Conservation (phyloP, 1,140 invertebrate genomes). For the Temnothorax curvispinosus region DNA sequence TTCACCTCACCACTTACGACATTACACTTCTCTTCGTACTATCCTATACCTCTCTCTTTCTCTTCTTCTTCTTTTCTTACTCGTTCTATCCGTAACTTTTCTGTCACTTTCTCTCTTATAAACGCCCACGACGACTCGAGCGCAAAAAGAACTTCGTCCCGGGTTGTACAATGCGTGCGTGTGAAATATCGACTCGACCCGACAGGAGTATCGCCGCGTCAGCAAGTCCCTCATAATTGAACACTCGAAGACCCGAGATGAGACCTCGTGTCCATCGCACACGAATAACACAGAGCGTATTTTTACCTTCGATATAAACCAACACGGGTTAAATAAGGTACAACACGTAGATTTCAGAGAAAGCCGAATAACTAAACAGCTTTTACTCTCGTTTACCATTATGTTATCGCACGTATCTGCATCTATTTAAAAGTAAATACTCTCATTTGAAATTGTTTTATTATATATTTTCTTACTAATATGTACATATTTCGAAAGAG, state of each 20-base stretch:
- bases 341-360: background rate
- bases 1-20: constrained; percentile 31
- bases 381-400: constrained; percentile 19
- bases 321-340: background rate
- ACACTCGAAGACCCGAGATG: constrained; percentile 3
- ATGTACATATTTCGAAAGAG: constrained; percentile 7
- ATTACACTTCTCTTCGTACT: constrained; percentile 29
- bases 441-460: constrained; percentile 13
- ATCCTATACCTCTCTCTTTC: constrained; percentile 44
- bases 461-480: background rate
- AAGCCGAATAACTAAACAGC: constrained; percentile 13
- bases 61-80: constrained; percentile 24
- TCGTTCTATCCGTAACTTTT: constrained; percentile 37
- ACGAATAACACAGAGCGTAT: constrained; percentile 32
- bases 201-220: constrained; percentile 21
- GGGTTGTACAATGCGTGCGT: constrained; percentile 30
- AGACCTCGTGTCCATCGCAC: constrained; percentile 13
- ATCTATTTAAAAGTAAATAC: constrained; percentile 31
- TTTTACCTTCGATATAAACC: constrained; percentile 1
- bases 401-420: constrained; percentile 28
- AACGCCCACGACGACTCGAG: constrained; percentile 58
- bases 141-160: constrained; percentile 34
- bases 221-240: constrained; percentile 13
- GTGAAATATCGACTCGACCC: constrained; percentile 38
- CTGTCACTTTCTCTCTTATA: constrained; percentile 52